Conservation (phyloP, 2,113 vertebrate species). For the Alligator mississippiensis region DNA sequence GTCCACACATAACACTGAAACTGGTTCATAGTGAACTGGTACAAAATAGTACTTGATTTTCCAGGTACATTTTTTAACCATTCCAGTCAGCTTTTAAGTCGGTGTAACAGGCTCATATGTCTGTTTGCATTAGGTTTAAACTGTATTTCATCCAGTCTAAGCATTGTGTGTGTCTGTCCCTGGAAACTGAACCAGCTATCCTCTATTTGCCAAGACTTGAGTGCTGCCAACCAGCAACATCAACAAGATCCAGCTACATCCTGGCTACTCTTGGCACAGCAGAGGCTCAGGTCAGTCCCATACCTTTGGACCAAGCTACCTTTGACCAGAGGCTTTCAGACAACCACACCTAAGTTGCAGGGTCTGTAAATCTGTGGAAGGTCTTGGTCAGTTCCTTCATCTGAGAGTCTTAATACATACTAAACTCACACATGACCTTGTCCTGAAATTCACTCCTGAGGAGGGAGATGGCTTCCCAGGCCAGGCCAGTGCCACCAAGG, state of each 20-base stretch:
- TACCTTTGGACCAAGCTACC: background rate
- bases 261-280: background rate
- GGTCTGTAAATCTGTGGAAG: background rate
- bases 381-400: background rate
- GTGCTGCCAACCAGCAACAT: background rate
- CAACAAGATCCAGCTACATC: background rate
- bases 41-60: no score
- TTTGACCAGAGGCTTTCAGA: background rate
- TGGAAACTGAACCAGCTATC: background rate
- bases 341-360: background rate
- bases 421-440: background rate
- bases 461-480: rapidly evolving
- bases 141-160: no score
- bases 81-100: no score
- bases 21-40: no score
- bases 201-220: background rate
- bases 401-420: background rate
- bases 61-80: no score
- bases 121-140: no score
- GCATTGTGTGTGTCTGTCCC: no score
- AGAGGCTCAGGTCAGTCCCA: background rate
- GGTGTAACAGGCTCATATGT: no score
- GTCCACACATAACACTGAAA: no score
- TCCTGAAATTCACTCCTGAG: background rate
- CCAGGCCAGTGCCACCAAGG: rapidly evolving